These are phyloP conservation scores for Hydrolagus colliei DNA, from an alignment of 2,797 vertebrate genomes.

Conservation along the genomic window DNA sequence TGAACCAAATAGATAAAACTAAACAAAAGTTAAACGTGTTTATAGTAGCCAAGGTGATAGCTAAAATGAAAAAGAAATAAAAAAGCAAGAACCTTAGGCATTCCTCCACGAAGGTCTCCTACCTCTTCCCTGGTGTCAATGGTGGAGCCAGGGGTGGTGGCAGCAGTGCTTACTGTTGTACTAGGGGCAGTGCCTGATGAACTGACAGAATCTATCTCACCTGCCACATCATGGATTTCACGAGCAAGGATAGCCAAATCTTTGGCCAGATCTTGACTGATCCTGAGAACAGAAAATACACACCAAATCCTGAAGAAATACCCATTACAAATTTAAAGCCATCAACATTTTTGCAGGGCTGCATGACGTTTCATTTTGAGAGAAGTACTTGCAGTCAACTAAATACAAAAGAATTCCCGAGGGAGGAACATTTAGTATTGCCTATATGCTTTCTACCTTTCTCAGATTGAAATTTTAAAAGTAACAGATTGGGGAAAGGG, in stretches of 20 bases:
- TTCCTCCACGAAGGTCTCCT: conserved; percentile 79
- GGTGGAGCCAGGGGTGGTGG: conserved; percentile 96
- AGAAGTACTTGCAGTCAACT: background rate
- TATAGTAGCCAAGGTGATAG: conserved; percentile 52
- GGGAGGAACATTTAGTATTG: too few relatives aligned
- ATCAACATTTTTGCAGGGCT: background rate
- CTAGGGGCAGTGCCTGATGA: conserved; percentile 95
- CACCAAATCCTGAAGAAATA: conserved; percentile 30
- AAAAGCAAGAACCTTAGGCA: conserved; percentile 79
- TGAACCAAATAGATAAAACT: conserved; percentile 7
- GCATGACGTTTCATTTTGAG: background rate
- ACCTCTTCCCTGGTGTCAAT: conserved; percentile 99
- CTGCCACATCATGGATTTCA: conserved; percentile 98
- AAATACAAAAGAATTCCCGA: background rate
- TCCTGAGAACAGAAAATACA: conserved; percentile 57
- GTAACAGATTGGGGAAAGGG: too few relatives aligned
- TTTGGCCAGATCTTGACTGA: conserved; percentile 92
- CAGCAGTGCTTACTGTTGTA: conserved; percentile 96
- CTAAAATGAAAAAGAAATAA: conserved; percentile 68
- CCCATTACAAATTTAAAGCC: background rate
- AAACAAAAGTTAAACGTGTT: conserved; percentile 15
- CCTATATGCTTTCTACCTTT: too few relatives aligned
- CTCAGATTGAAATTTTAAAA: too few relatives aligned
- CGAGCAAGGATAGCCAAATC: conserved; percentile 93
- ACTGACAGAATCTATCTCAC: conserved; percentile 97